phyloP scores from a whole-genome alignment of 2,888 invertebrate genomes.

The Zhengitettix transpicula region DNA sequence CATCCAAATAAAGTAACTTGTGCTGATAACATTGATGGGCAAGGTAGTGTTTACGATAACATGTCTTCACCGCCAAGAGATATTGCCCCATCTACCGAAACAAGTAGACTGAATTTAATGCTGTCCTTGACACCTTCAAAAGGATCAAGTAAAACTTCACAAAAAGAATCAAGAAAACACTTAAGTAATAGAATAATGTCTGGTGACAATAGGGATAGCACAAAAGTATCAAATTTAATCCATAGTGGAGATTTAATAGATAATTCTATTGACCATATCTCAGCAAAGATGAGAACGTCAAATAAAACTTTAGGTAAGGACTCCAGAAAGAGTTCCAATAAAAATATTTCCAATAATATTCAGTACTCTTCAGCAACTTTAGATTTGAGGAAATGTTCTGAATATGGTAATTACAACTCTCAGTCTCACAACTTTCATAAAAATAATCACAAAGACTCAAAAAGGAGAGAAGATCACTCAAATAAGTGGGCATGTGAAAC shows the following conservation, averaged over 20 bases:
- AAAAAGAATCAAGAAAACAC: background rate
- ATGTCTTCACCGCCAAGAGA: constrained; percentile 11
- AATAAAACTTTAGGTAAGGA: constrained; percentile 10
- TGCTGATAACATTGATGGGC: constrained; percentile 3
- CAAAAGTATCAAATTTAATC: background rate
- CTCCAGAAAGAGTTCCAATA: background rate
- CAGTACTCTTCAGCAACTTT: constrained; percentile 6
- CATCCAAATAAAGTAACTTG: background rate
- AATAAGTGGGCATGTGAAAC: constrained; percentile 48
- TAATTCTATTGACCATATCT: background rate
- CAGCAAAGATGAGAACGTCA: background rate
- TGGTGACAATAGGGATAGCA: background rate
- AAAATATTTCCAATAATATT: background rate
- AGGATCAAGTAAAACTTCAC: background rate
- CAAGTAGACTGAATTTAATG: background rate
- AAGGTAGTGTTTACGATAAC: constrained; percentile 11
- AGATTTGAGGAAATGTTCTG: constrained; percentile 5
- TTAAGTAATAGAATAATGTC: background rate
- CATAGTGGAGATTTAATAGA: background rate
- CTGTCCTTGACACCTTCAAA: background rate
- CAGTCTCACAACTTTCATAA: background rate
- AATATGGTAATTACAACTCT: background rate
- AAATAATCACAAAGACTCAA: background rate
- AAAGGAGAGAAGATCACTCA: background rate
- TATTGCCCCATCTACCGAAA: background rate